These are phyloP conservation scores for Aleiodes sp. DNA, from an alignment of 1,140 invertebrate species.

Conservation along the genomic window DNA sequence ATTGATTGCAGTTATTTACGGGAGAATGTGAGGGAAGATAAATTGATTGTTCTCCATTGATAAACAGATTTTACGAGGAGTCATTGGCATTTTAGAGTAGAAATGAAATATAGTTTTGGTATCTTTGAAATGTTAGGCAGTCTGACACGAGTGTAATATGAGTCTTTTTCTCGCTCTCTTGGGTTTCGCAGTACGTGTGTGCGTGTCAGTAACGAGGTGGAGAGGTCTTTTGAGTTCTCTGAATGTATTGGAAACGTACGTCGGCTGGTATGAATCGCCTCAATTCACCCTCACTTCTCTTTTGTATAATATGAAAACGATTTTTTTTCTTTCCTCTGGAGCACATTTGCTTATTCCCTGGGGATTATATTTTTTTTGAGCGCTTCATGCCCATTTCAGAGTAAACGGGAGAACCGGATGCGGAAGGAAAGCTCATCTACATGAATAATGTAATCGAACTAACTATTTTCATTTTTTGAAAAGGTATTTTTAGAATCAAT, in stretches of 20 bases:
- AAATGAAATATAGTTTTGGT: not conserved
- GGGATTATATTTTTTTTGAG: constrained; percentile 5
- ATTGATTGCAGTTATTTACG: too few relatives aligned
- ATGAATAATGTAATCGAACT: too few relatives aligned
- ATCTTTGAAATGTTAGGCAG: not conserved
- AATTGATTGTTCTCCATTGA: not conserved
- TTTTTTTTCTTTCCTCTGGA: not conserved
- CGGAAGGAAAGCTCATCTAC: too few relatives aligned
- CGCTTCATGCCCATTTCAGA: too few relatives aligned
- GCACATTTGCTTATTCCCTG: not conserved
- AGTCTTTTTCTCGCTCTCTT: constrained; percentile 3
- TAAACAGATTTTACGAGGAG: constrained; percentile 16
- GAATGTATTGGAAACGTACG: too few relatives aligned
- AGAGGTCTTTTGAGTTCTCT: not conserved
- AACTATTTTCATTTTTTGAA: too few relatives aligned
- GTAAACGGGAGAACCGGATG: too few relatives aligned
- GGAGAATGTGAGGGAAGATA: not conserved
- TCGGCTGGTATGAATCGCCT: not conserved
- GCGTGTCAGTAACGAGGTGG: constrained; percentile 7
- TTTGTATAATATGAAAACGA: not conserved
- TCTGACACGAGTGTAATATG: constrained; percentile 17
- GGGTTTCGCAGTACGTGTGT: too few relatives aligned
- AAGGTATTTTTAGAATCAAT: too few relatives aligned
- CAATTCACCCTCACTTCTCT: not conserved
- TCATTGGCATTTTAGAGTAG: not conserved